These are phyloP conservation scores for Gortyna flavago DNA, from an alignment of 2,888 invertebrate species.

Conservation along the genomic window DNA sequence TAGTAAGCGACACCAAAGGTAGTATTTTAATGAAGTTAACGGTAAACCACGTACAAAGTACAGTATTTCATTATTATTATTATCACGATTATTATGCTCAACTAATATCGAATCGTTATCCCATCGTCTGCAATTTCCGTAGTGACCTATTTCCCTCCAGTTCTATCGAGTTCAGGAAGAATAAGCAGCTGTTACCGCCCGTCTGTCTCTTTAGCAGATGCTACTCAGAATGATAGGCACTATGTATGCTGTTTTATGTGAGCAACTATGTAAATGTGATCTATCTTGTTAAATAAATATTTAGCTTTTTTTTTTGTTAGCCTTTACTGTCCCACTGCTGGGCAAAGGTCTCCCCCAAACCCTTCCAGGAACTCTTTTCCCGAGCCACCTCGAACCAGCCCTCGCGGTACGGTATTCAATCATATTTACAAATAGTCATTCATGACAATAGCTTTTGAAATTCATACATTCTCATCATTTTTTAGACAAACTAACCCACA, in stretches of 20 bases:
- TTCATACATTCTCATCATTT: conserved; percentile 3
- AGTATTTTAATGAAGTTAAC: background rate
- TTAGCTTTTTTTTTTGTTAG: background rate
- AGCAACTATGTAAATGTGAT: background rate
- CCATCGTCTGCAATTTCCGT: conserved; percentile 46
- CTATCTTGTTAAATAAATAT: background rate
- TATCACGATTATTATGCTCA: too few relatives aligned
- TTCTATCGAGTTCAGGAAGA: conserved; percentile 34
- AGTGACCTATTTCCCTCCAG: conserved; percentile 36
- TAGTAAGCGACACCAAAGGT: background rate
- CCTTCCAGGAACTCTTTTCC: too few relatives aligned
- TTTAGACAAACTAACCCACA: conserved; percentile 32
- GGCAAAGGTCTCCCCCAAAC: too few relatives aligned
- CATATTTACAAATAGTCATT: conserved; percentile 39
- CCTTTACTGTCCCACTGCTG: too few relatives aligned
- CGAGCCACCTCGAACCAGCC: too few relatives aligned
- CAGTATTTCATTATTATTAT: conserved; percentile 28
- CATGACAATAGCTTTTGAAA: background rate
- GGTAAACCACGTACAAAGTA: conserved; percentile 22
- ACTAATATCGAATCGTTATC: conserved; percentile 33
- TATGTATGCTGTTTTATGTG: background rate
- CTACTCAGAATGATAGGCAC: background rate
- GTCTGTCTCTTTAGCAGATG: conserved; percentile 22
- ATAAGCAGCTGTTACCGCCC: conserved; percentile 39
- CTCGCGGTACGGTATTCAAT: background rate